Base-by-base conservation (phyloP, 1,140 invertebrate species). In the Lepidurus couesii region DNA sequence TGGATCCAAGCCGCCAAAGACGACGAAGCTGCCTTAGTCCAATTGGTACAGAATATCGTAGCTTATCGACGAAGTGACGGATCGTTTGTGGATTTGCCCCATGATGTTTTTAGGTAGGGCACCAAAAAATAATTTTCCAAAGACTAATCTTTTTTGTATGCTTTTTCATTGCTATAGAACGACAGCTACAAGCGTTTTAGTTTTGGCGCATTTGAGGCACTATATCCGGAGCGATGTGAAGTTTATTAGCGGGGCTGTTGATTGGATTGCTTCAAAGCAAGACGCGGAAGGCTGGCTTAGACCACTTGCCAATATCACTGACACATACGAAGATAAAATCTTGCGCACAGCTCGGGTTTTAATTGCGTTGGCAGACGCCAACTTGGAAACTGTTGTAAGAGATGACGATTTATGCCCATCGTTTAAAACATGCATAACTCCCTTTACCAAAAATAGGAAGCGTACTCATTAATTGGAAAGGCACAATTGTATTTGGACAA, bases 11-110 rank as follows among this genome's bases (percentile, higher is more conserved):
- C 53, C 6, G 53, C 53, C 8, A 65, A 65, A 21, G 21, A 65
- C 53, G 53, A 65, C 53, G 53, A 65, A 65, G 53, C 53, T 65
- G 53, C 53, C 8, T 65, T 65, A 13, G 53, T 21, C 21, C 53
- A 65, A 8, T 65, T 65, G 53, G 16, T 65, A 16, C 53, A 65
- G 53, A 65, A 65, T 65, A 16, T 65, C 53, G 53, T 65, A 65
- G 53, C 53, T 65, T 65, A 11, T 21, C 53, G 53, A 21, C 53
- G 8, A 13, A 65, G 53, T 65, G 53, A 65, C 21, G 53, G 53
- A 65, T 65, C 13, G 7, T 65, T 65, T 21, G 16, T 65, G 13
- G 53, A 65, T 21, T 9, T 65, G 21, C 53, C 53, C 21, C 13
- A 65, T 16, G 53, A 65, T 16, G 21, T 65, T 65, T 65, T 65